These are phyloP conservation scores for Macrobrachium rosenbergii DNA, from an alignment of 1,140 invertebrate species.

Conservation along the genomic window DNA sequence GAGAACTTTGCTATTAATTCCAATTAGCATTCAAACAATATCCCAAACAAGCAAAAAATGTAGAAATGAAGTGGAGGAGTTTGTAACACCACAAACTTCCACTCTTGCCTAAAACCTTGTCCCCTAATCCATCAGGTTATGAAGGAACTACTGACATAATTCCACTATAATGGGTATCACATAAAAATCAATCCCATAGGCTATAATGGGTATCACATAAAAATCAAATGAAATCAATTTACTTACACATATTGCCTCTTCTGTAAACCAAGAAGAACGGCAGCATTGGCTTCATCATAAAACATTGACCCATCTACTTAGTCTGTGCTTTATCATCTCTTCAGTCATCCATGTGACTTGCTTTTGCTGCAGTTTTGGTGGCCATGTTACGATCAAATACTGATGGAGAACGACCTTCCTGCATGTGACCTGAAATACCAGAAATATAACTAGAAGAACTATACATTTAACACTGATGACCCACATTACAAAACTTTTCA, in stretches of 20 bases:
- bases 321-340: slow-evolving; percentile 78
- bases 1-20: no score
- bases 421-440: slow-evolving; percentile 83
- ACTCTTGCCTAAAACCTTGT: no score
- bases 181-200: no score
- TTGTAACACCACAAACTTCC: not conserved
- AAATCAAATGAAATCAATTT: not conserved
- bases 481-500: no score
- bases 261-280: slow-evolving; percentile 88
- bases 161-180: no score
- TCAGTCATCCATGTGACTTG: slow-evolving; percentile 87
- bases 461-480: not conserved
- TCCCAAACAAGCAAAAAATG: no score
- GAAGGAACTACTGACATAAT: not conserved
- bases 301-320: slow-evolving; percentile 76
- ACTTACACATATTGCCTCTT: slow-evolving; percentile 80
- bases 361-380: slow-evolving; percentile 97
- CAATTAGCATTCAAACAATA: no score
- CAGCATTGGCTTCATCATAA: slow-evolving; percentile 75
- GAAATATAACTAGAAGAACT: not conserved
- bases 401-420: slow-evolving; percentile 97
- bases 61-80: not conserved
- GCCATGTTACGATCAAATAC: slow-evolving; percentile 99
- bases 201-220: not conserved
- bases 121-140: not conserved